A percentile compares a stretch with the other conserved stretches of the same genome.
Evolutionary conservation across 2,113 vertebrate species (phyloP).

Genomic region (Himantopus leucocephalus): DNA sequence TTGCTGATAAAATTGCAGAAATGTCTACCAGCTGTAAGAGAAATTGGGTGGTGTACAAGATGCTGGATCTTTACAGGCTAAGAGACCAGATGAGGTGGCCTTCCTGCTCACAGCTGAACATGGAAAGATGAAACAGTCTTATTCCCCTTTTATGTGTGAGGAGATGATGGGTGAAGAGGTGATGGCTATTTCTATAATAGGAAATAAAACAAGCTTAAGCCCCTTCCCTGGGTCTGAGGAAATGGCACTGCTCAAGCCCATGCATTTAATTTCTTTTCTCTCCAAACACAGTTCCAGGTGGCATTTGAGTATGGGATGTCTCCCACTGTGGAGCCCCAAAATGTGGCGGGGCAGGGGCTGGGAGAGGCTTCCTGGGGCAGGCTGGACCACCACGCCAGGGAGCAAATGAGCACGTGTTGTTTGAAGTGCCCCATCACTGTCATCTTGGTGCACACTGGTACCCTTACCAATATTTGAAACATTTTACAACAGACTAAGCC

Average conservation of each 20-base stretch:
- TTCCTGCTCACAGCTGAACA: background rate
- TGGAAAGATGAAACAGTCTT: background rate
- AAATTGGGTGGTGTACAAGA: background rate
- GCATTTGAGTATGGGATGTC: background rate
- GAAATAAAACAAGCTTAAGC: background rate
- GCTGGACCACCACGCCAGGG: background rate
- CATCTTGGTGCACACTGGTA: background rate
- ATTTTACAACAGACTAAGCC: background rate
- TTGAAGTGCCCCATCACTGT: fast-evolving
- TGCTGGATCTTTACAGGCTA: background rate
- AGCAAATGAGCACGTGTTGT: background rate
- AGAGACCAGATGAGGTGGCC: background rate
- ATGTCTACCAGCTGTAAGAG: background rate
- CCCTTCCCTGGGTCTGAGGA: background rate
- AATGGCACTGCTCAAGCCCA: background rate
- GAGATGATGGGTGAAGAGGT: background rate
- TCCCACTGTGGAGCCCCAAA: background rate
- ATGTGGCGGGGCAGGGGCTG: background rate
- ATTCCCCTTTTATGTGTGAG: background rate
- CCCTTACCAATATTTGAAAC: background rate
- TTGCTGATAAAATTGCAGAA: background rate
- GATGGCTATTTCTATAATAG: background rate
- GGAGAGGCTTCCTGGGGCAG: background rate
- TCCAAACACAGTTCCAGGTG: background rate
- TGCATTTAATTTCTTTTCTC: background rate